These are phyloP conservation scores for Channa maculata DNA, from an alignment of 2,113 vertebrate genomes.

Conservation along the genomic window DNA sequence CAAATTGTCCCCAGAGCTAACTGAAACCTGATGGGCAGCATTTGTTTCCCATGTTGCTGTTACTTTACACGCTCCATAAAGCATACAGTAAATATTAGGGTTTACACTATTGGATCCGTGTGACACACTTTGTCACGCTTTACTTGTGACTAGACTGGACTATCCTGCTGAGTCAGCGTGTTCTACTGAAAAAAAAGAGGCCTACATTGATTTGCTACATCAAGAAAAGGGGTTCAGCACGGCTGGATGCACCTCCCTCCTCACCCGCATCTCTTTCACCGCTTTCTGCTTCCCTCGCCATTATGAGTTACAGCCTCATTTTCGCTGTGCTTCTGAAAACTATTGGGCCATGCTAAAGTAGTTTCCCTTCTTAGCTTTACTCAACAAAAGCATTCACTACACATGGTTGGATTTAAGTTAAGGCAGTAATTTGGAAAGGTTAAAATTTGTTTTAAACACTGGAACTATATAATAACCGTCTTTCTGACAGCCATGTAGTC, in stretches of 20 bases:
- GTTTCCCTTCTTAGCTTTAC: neutral
- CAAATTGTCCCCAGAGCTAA: too few species aligned
- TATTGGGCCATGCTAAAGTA: neutral
- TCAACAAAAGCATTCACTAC: neutral
- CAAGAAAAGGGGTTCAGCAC: conserved; percentile 23
- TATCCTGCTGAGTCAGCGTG: conserved; percentile 40
- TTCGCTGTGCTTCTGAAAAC: conserved; percentile 6
- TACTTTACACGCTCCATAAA: too few species aligned
- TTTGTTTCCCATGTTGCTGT: too few species aligned
- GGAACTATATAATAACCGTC: neutral
- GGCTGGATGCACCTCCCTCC: neutral
- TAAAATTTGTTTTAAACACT: neutral
- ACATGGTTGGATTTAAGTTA: neutral
- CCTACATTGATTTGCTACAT: conserved; percentile 48
- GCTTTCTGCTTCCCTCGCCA: neutral
- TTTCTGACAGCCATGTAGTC: neutral
- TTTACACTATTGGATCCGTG: too few species aligned
- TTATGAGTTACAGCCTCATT: conserved; percentile 29
- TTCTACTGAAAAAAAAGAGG: neutral
- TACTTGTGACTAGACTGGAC: neutral
- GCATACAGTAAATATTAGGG: too few species aligned
- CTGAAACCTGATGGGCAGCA: too few species aligned
- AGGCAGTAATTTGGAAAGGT: neutral
- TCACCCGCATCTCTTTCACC: neutral
- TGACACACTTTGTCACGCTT: neutral